These are phyloP conservation scores for Podargus strigoides DNA, from an alignment of 2,797 vertebrate genomes.

Conservation along the genomic window DNA sequence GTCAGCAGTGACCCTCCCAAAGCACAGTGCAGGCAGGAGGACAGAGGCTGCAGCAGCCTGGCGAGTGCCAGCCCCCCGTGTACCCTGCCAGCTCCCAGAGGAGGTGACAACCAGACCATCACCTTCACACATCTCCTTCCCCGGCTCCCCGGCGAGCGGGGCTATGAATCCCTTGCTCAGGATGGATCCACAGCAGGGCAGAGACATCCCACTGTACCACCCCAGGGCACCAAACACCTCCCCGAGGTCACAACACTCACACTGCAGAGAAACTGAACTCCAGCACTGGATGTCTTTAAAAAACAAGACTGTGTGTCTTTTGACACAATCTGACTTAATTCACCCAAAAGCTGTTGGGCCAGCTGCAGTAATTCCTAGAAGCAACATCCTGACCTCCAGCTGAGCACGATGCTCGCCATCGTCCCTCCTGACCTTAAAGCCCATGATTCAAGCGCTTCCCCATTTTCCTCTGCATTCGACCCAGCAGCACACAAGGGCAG, in stretches of 20 bases:
- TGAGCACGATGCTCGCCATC: accelerated
- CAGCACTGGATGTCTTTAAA: not conserved
- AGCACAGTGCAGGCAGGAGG: not conserved
- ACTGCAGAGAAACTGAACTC: not conserved
- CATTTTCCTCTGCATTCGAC: not conserved
- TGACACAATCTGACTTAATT: not conserved
- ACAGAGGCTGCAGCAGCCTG: accelerated
- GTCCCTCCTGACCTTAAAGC: not conserved
- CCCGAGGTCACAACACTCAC: not conserved
- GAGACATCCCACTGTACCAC: not conserved
- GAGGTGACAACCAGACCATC: not conserved
- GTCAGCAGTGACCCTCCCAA: not conserved
- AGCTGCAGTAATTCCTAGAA: not conserved
- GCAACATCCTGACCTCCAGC: not conserved
- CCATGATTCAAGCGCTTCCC: not conserved
- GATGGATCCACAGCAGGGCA: no score
- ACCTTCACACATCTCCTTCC: not conserved
- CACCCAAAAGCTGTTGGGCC: not conserved
- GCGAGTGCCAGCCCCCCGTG: not conserved
- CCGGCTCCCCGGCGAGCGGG: accelerated
- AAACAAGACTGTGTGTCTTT: not conserved
- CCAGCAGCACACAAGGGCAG: not conserved
- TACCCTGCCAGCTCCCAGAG: not conserved
- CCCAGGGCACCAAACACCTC: not conserved
- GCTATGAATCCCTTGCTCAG: not conserved